phyloP scores from a whole-genome alignment of 2,888 invertebrate genomes.

The Branchellion lobata region DNA sequence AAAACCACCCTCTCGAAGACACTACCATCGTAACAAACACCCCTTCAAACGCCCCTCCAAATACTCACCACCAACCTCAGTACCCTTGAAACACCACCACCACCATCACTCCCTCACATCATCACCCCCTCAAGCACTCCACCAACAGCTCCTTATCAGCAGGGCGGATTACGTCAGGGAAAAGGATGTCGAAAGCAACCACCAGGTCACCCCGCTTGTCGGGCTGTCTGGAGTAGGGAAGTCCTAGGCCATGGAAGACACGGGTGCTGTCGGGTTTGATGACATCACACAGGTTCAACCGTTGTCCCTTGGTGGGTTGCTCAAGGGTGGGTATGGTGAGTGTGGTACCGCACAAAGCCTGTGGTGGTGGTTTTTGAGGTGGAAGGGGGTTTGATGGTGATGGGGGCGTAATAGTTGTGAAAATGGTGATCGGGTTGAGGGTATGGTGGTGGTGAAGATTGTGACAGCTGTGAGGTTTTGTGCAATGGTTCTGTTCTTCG shows the following conservation, averaged over 20 bases:
- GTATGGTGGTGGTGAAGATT: too few species aligned
- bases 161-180: conserved; percentile 70
- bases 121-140: conserved; percentile 64
- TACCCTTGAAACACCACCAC: too few species aligned
- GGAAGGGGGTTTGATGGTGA: background rate
- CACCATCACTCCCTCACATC: too few species aligned
- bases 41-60: too few species aligned
- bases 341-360: conserved; percentile 86
- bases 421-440: too few species aligned
- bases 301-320: conserved; percentile 77
- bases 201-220: conserved; percentile 84
- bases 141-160: conserved; percentile 81
- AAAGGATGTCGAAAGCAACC: conserved; percentile 89
- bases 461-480: too few species aligned
- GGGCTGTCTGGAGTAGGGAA: conserved; percentile 90
- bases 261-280: conserved; percentile 87
- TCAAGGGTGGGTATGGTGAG: conserved; percentile 84
- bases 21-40: too few species aligned
- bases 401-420: background rate
- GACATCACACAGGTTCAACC: conserved; percentile 60
- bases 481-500: too few species aligned
- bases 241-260: conserved; percentile 82
- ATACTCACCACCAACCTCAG: too few species aligned
- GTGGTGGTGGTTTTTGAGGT: conserved; percentile 61
- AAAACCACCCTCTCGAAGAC: too few species aligned